These are phyloP conservation scores for Calcarius ornatus DNA, from an alignment of 2,113 vertebrate species.

Conservation along the genomic window DNA sequence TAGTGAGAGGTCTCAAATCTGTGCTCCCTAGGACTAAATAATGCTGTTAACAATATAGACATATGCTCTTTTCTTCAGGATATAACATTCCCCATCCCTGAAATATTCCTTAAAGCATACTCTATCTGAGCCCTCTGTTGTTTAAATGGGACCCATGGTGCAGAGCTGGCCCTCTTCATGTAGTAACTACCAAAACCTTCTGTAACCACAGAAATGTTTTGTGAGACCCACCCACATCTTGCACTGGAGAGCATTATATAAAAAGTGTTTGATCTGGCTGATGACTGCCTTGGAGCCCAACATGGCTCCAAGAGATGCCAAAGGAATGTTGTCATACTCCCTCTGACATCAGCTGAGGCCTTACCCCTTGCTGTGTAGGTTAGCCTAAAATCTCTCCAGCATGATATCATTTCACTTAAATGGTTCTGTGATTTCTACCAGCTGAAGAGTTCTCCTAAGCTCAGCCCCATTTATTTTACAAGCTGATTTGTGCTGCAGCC, in stretches of 20 bases:
- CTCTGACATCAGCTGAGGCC: slow-evolving; percentile 29
- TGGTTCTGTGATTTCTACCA: slow-evolving; percentile 10
- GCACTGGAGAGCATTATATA: slow-evolving; percentile 9
- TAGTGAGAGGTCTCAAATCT: background rate
- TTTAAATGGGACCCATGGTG: background rate
- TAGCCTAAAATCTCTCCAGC: slow-evolving; percentile 19
- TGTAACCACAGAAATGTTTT: slow-evolving; percentile 43
- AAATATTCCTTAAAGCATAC: background rate
- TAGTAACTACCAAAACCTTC: background rate
- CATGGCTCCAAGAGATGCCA: slow-evolving; percentile 21
- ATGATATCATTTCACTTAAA: background rate
- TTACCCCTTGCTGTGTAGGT: slow-evolving; percentile 18
- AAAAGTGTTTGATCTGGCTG: background rate
- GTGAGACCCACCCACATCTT: slow-evolving; percentile 23
- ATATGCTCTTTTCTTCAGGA: background rate
- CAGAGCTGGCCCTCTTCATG: background rate
- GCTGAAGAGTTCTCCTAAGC: background rate
- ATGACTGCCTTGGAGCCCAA: slow-evolving; percentile 14
- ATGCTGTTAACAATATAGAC: background rate
- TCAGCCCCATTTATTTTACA: background rate
- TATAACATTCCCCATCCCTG: background rate
- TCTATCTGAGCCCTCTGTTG: background rate
- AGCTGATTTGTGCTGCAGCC: background rate
- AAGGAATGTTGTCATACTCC: background rate
- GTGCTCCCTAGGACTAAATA: background rate